phyloP scores from a whole-genome alignment of 2,113 vertebrate species.

The Pipa parva region DNA sequence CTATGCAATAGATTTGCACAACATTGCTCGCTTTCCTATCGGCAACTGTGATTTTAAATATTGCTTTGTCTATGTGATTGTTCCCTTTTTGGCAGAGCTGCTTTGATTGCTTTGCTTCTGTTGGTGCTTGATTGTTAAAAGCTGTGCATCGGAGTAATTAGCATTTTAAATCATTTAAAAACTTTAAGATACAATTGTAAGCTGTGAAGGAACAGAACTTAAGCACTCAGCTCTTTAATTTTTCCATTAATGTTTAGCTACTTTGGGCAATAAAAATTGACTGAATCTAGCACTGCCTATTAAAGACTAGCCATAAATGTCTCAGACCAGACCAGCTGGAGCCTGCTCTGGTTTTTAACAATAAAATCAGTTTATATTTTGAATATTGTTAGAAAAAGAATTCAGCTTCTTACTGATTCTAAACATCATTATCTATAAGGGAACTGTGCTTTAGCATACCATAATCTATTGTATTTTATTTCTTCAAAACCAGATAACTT shows the following conservation, averaged over 20 bases:
- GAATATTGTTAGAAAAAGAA: neutral
- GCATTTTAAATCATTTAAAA: neutral
- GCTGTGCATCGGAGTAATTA: neutral
- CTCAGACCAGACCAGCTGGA: slow-evolving; percentile 5
- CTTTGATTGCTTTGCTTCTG: neutral
- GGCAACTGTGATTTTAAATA: neutral
- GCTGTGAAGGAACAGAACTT: neutral
- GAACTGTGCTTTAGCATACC: too few relatives aligned
- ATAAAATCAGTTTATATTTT: neutral
- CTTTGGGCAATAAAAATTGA: slow-evolving; percentile 7
- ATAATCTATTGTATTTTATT: too few relatives aligned
- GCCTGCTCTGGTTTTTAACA: slow-evolving; percentile 1
- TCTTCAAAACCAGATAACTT: too few relatives aligned
- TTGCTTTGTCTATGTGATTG: neutral
- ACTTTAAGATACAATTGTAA: neutral
- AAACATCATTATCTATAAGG: too few relatives aligned
- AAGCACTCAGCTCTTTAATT: slow-evolving; percentile 5
- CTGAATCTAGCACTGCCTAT: neutral
- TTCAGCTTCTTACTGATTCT: neutral
- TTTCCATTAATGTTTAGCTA: neutral
- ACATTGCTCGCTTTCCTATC: neutral
- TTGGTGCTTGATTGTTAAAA: neutral
- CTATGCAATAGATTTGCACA: neutral
- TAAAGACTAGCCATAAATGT: slow-evolving; percentile 11
- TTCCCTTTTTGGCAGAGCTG: neutral